A percentile compares a stretch with the other conserved stretches of the same genome.
phyloP scores from a whole-genome alignment of 2,797 vertebrate species.

The Uromys caudimaculatus region DNA sequence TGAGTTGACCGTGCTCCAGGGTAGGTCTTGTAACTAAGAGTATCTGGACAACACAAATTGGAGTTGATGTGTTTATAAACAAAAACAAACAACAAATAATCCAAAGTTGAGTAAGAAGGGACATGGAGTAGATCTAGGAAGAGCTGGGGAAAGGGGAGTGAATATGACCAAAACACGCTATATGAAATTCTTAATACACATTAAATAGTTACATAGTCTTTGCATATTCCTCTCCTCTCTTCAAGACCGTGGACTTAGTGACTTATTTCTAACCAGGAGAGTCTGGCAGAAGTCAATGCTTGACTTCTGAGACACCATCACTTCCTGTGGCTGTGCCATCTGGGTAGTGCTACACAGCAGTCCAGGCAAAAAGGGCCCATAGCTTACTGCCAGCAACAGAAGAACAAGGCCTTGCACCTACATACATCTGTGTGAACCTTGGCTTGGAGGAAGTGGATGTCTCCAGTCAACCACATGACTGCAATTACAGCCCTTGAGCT shows the following conservation, averaged over 20 bases:
- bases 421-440: neutral
- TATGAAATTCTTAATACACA: neutral
- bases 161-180: neutral
- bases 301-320: neutral
- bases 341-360: neutral
- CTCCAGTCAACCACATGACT: neutral
- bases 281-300: neutral
- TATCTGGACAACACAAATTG: neutral
- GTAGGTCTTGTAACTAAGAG: neutral
- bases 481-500: neutral
- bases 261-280: slow-evolving; percentile 25
- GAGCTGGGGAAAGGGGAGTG: neutral
- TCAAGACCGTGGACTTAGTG: neutral
- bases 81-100: neutral
- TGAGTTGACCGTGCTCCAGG: neutral
- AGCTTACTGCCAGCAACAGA: neutral
- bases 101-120: neutral
- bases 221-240: neutral
- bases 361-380: neutral
- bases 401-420: neutral
- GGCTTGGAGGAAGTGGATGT: neutral
- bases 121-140: neutral
- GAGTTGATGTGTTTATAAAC: neutral
- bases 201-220: neutral
- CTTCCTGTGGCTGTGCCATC: neutral